Base-by-base conservation (phyloP, 2,888 invertebrate genomes). In the Dioctria rufipes region DNA sequence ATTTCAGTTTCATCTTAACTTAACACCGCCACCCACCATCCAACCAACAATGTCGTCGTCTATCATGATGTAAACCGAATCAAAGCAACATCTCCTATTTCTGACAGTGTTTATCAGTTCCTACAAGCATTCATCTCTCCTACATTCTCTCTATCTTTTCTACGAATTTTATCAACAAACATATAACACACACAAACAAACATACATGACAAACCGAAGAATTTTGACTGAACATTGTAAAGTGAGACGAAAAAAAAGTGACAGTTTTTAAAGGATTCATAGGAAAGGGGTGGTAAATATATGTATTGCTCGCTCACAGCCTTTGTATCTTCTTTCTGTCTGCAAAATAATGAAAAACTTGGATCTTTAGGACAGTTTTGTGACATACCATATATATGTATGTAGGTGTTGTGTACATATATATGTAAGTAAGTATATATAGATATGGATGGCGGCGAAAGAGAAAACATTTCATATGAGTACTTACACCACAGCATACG, bases 81-180 rank as follows among this genome's bases (percentile, higher is more conserved):
- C 67, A 67, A 67, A 67, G 67, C 42, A 13, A 9, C 67, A 67
- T 67, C 46, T 43, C 46, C 25, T 9, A 13, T 2, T 25, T 51
- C 71, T 71, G 54, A 71, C 71, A 71, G 54, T 49, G 49, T 51
- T 58, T 51, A 71, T 71, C 71, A 71, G 71, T 71, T 71, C 25
- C 39, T 71, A 71, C 39, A 71, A 71, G 40, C 71, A 63, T 63
- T 39, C 39, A 37, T n/a, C 40, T 3, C 4, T 67, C 67, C 25
- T 11, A n/a, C 5, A 9, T 9, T 43, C 42, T 8, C 2, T 25
- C 25, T 25, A 25, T 25, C 25, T 25, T 25, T 25, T 25, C 25
- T 25, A 25, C 25, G 25, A 25, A 25, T 25, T 25, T 25, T 25
- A 25, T 25, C 25, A 25, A 25, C 25, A 25, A 25, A 25, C 25